Conservation (phyloP, 1,140 invertebrate species). For the Cyrtorhinus lividipennis region DNA sequence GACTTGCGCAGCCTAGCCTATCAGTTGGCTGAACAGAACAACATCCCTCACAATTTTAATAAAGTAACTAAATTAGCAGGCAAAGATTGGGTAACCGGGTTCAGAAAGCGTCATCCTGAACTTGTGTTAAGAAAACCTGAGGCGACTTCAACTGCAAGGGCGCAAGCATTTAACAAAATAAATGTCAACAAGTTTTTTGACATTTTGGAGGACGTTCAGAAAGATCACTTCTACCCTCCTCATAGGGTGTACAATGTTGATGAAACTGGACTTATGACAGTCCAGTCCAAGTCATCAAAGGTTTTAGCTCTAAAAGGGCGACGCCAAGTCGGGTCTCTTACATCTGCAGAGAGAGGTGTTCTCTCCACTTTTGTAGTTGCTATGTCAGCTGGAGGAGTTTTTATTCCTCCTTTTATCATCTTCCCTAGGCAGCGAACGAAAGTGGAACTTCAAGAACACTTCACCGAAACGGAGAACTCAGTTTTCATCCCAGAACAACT, state of each 20-base stretch:
- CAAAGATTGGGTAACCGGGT: not conserved
- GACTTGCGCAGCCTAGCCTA: not conserved
- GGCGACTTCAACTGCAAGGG: not conserved
- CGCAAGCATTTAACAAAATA: not conserved
- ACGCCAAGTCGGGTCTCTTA: slow-evolving; percentile 25
- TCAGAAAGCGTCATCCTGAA: not conserved
- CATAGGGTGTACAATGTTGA: slow-evolving; percentile 29
- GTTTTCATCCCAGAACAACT: no score
- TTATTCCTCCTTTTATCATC: no score
- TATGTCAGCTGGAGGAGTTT: no score
- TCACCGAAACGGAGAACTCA: no score
- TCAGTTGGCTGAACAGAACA: not conserved
- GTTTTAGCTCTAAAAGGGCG: slow-evolving; percentile 27
- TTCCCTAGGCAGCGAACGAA: no score
- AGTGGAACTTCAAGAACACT: no score
- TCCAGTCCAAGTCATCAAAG: slow-evolving; percentile 23
- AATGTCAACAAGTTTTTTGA: slow-evolving; percentile 29
- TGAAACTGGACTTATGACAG: slow-evolving; percentile 30
- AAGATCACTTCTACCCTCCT: slow-evolving; percentile 18
- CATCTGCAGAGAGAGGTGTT: slow-evolving; percentile 27
- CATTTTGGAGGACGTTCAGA: slow-evolving; percentile 23
- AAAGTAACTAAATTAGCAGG: not conserved
- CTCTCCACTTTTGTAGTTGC: no score
- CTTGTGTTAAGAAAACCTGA: not conserved
- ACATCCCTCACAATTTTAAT: not conserved